A percentile compares a stretch with the other conserved stretches of the same genome.
These are phyloP conservation scores for Bettongia penicillata DNA, from an alignment of 2,113 vertebrate genomes.

Conservation along the genomic window DNA sequence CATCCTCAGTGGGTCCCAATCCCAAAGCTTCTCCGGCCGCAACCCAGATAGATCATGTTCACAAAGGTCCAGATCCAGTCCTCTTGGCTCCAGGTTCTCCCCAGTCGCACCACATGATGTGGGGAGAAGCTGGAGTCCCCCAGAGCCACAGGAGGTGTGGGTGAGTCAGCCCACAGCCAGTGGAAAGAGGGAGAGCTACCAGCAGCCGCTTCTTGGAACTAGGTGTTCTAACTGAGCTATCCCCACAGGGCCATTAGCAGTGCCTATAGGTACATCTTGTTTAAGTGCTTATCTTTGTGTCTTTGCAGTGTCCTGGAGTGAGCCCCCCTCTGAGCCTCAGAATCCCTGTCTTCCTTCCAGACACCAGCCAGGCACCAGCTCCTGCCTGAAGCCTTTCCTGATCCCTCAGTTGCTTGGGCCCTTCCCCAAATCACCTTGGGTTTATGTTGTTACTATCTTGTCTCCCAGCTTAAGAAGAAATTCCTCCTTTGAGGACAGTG, in stretches of 20 bases:
- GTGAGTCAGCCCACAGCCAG: neutral
- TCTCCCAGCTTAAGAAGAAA: neutral
- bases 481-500: neutral
- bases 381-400: too few relatives aligned
- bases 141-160: neutral
- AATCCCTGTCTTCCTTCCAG: neutral
- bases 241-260: neutral
- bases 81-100: neutral
- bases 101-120: neutral
- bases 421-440: neutral
- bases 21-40: neutral
- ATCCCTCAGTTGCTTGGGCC: too few relatives aligned
- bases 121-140: neutral
- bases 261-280: neutral
- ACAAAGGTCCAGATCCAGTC: neutral
- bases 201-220: neutral
- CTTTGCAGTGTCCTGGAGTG: neutral
- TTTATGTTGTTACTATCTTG: neutral
- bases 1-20: too few relatives aligned
- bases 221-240: neutral
- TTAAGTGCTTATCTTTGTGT: neutral
- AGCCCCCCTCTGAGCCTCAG: too few relatives aligned
- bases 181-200: neutral
- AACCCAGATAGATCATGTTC: too few relatives aligned
- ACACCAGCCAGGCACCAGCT: too few relatives aligned